These are phyloP conservation scores for Microplitis demolitor DNA, from an alignment of 1,140 invertebrate genomes.

Conservation along the genomic window DNA sequence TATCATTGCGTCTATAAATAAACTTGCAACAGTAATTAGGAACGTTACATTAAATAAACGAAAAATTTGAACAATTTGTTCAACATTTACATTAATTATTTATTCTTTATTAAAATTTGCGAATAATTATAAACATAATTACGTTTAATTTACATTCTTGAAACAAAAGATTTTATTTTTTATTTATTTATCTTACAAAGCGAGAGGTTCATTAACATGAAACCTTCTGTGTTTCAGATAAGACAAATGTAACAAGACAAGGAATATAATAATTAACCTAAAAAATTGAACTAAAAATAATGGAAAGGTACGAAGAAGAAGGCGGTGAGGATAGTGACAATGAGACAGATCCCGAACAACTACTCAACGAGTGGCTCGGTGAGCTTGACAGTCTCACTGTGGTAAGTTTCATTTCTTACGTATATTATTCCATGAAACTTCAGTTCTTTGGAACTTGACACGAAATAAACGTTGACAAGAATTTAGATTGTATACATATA, in stretches of 20 bases:
- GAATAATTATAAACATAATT: no score
- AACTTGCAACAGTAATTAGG: conserved; percentile 11
- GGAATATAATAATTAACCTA: conserved; percentile 17
- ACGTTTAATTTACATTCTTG: no score
- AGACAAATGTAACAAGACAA: not conserved
- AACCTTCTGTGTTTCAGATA: conserved; percentile 11
- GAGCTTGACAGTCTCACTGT: conserved; percentile 69
- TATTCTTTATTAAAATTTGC: no score
- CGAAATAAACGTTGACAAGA: not conserved
- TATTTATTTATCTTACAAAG: not conserved
- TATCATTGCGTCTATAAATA: not conserved
- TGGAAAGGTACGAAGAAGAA: conserved; percentile 59
- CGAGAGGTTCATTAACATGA: not conserved
- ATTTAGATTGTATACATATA: not conserved
- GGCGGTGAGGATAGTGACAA: conserved; percentile 62
- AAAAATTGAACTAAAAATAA: conserved; percentile 37
- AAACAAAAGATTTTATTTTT: no score
- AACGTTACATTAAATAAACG: not conserved
- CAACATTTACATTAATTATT: not conserved
- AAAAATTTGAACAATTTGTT: not conserved
- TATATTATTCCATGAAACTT: not conserved
- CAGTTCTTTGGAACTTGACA: not conserved
- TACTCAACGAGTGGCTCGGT: conserved; percentile 70
- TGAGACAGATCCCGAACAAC: conserved; percentile 66
- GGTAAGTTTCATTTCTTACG: conserved; percentile 59